Evolutionary conservation across 2,797 vertebrate species (phyloP), one percentile per base, ranked within the genome.

Genomic region (Mormyrops attenuatus): DNA sequence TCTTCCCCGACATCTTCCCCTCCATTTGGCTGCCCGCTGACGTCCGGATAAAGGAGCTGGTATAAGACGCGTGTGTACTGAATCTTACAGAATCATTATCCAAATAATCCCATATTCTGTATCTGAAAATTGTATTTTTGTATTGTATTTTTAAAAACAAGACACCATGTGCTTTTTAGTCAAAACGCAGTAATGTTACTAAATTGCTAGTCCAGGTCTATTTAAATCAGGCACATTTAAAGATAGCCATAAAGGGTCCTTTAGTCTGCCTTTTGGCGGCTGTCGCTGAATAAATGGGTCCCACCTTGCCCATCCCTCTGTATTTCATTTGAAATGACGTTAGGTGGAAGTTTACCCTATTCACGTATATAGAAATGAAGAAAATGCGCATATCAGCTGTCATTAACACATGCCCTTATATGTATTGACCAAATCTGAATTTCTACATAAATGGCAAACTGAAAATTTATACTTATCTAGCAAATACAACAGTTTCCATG

Each of bases 1-100:
- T 99, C 96, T 99, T 99, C 5, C 97, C 97, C 93, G 98, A 98
- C 98, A 99, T 98, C 90, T 95, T 95, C 92, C 57, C 90, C 89
- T 85, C 93, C 53, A 44, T 66, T 52, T 60, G 89, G 88, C 52
- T 80, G 89, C 49, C 91, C 69, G 87, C 84, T 44, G 82, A 63
- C 57, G 47, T 88, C 87, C 66, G 22, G 82, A 88, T 44, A 90
- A 90, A 87, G 5, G 0, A 89, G 63, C 3, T 41, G 50, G 17
- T 34, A 0, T 60, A 89, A 73, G 89, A 87, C 50, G 38, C 49
- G 47, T 69, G 85, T 44, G 30, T 38, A 55, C 34, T 1, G 2
- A 55, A 20, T 82, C n/a, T 26, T 22, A 13, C 26, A 0, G 53
- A 44, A 66, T 47, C 17, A 47, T 69, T 88, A 41, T 87, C n/a